Evolutionary conservation across 2,113 vertebrate species (phyloP).

Genomic region (Antechinus stuartii): DNA sequence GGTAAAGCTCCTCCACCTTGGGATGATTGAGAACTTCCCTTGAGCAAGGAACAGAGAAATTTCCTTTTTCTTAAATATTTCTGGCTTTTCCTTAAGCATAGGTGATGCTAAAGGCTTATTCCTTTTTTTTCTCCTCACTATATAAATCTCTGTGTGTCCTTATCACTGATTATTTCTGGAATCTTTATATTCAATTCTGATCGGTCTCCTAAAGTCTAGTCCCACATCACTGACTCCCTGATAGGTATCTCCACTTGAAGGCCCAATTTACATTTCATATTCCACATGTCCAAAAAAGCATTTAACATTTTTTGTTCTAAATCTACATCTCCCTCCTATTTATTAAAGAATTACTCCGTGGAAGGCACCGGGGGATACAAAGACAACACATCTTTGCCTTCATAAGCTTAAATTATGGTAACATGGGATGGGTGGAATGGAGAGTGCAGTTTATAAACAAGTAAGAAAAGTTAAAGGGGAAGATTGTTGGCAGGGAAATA

Average conservation of each 20-base stretch:
- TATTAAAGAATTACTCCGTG: not conserved
- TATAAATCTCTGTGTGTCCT: not conserved
- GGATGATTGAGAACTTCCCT: not conserved
- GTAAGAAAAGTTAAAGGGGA: not conserved
- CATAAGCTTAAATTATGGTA: not conserved
- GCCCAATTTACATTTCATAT: not conserved
- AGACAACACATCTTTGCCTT: not conserved
- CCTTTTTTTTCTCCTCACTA: not conserved
- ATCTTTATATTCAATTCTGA: not conserved
- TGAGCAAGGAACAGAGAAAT: not conserved
- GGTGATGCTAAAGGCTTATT: not conserved
- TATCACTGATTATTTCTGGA: not conserved
- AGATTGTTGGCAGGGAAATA: not conserved
- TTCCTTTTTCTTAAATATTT: conserved; percentile 15
- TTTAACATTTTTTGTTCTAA: not conserved
- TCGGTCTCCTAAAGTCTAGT: not conserved
- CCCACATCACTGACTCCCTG: not conserved
- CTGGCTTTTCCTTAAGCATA: not conserved
- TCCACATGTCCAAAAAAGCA: not conserved
- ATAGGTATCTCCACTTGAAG: not conserved
- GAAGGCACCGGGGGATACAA: not conserved
- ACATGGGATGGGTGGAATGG: not conserved
- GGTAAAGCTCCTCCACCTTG: not conserved
- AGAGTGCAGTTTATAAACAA: not conserved
- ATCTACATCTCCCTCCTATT: not conserved